Evolutionary conservation across 2,797 vertebrate genomes (phyloP), one percentile per base, ranked within the genome.

Genomic region (Triplophysa bombifrons): DNA sequence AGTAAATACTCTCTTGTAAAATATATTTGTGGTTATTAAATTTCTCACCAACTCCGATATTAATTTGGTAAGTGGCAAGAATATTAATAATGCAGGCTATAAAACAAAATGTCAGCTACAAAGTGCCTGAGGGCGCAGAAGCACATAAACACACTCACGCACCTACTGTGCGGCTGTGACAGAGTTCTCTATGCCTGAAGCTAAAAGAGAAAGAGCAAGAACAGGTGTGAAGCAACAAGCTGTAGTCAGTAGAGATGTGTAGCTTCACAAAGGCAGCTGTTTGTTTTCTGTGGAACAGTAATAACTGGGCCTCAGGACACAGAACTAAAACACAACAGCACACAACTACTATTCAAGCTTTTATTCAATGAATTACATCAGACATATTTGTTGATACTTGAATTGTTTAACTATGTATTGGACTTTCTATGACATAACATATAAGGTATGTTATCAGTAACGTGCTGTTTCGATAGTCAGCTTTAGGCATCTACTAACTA

Each of bases 171-270:
- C 70, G 82, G 80, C 74, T 53, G 41, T 67, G 70, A 78, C 67
- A 82, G 74, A 80, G 72, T 72, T 63, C 71, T 70, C 64, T 71
- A 80, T 61, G 85, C 80, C 76, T 81, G 64, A 74, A 68, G 79
- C 71, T 41, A 73, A 56, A 64, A 46, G 56, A 65, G 41, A 58
- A 51, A 63, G 71, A 63, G 67, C 66, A 74, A 72, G 66, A 68
- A 81, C 84, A 88, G 86, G 84, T 88, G 83, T 82, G 78, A 87
- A 84, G 82, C 80, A 68, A 77, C 80, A 76, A 72, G 81, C 51
- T 82, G 70, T 83, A 71, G 82, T 82, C 82, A 82, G 68, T 53
- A 67, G 77, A 83, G 84, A 72, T 85, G 83, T 86, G 84, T 81
- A 68, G 68, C 83, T 70, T 78, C 73, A 86, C 83, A 84, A 84